These are phyloP conservation scores for Pipra filicauda DNA, from an alignment of 2,113 vertebrate genomes.

Conservation along the genomic window DNA sequence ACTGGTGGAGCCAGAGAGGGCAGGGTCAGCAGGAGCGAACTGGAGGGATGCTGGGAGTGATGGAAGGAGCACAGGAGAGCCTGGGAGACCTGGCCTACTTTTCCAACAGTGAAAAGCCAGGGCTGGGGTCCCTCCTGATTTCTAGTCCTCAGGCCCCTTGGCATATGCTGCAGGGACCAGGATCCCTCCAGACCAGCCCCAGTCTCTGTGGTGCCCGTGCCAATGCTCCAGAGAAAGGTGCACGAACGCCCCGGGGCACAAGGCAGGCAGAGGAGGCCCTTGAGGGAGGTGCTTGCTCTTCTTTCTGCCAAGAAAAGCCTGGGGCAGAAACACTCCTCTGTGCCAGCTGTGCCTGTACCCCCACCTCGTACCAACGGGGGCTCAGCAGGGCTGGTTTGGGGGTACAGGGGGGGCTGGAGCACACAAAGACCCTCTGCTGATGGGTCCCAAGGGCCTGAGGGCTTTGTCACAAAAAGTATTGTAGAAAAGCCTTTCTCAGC, in stretches of 20 bases:
- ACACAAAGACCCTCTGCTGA: background rate
- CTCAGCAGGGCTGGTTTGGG: background rate
- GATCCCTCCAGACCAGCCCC: background rate
- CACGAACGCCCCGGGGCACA: background rate
- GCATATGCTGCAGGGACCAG: background rate
- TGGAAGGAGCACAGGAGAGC: constrained; percentile 37
- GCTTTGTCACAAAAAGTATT: background rate
- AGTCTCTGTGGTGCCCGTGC: background rate
- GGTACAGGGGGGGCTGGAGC: background rate
- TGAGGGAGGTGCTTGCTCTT: background rate
- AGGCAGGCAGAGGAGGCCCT: background rate
- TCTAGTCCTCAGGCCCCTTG: constrained; percentile 7
- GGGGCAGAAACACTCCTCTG: background rate
- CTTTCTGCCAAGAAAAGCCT: background rate
- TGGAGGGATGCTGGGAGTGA: background rate
- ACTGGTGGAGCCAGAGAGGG: background rate
- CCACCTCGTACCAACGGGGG: accelerated
- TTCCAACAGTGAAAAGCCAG: background rate
- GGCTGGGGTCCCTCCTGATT: constrained; percentile 10
- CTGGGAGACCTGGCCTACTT: constrained; percentile 61
- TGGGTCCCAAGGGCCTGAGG: background rate
- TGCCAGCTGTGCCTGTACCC: background rate
- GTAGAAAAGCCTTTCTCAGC: background rate
- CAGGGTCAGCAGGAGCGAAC: background rate
- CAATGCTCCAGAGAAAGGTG: constrained; percentile 23